Evolutionary conservation across 2,888 invertebrate genomes (phyloP).

Genomic region (Onthophagus sagittarius): DNA sequence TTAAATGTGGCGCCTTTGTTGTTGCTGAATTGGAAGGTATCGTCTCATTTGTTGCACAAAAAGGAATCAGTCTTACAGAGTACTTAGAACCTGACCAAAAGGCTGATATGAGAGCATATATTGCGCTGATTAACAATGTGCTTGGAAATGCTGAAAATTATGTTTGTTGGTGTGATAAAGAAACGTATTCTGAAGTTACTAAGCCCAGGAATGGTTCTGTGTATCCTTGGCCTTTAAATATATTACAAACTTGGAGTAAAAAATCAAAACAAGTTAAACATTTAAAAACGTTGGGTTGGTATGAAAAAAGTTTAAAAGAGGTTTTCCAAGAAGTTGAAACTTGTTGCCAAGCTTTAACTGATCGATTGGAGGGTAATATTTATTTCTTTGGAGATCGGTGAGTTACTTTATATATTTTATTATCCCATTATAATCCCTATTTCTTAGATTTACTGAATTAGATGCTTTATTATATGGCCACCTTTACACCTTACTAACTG

Average conservation of each 20-base stretch:
- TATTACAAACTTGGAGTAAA: conserved; percentile 76
- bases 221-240: conserved; percentile 90
- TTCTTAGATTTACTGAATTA: conserved; percentile 64
- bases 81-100: conserved; percentile 71
- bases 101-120: conserved; percentile 91
- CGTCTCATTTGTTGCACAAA: conserved; percentile 81
- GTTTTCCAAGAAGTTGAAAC: conserved; percentile 75
- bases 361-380: conserved; percentile 72
- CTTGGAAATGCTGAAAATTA: conserved; percentile 84
- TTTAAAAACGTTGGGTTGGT: conserved; percentile 78
- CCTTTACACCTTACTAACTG: conserved; percentile 49
- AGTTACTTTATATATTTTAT: conserved; percentile 41
- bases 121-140: conserved; percentile 84
- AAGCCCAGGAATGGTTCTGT: conserved; percentile 81
- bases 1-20: conserved; percentile 84
- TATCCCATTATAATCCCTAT: not conserved
- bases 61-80: conserved; percentile 73
- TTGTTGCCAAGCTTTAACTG: conserved; percentile 84
- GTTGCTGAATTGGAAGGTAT: conserved; percentile 90
- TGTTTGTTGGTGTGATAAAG: conserved; percentile 80
- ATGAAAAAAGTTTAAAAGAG: conserved; percentile 71
- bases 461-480: conserved; percentile 78
- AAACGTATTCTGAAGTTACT: conserved; percentile 78
- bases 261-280: conserved; percentile 64
- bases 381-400: conserved; percentile 80